Evolutionary conservation across 2,797 vertebrate genomes (phyloP).

Genomic region (Periparus ater): DNA sequence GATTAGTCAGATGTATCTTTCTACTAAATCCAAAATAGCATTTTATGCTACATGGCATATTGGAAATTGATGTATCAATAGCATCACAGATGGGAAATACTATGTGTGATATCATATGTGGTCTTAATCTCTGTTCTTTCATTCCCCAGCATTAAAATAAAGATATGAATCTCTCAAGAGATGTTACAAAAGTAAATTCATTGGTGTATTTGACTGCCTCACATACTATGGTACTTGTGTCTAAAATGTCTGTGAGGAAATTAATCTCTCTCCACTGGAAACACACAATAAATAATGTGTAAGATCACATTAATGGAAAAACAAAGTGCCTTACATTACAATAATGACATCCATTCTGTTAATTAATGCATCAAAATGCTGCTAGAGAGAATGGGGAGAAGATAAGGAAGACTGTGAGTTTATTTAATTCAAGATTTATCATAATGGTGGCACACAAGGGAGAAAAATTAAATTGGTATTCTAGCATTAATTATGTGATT

Average conservation of each 20-base stretch:
- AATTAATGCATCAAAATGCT: neutral
- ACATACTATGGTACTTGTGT: too few species aligned
- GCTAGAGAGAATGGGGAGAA: neutral
- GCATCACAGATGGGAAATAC: neutral
- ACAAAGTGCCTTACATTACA: neutral
- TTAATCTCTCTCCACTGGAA: neutral
- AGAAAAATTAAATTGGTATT: neutral
- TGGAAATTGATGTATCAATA: neutral
- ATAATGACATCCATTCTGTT: neutral
- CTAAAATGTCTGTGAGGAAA: neutral
- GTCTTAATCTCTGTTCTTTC: neutral
- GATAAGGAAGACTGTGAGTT: neutral
- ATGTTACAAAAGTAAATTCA: neutral
- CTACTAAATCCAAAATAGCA: neutral
- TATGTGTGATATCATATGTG: neutral
- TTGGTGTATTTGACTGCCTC: neutral
- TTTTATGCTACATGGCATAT: neutral
- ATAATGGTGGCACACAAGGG: neutral
- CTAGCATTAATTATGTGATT: neutral
- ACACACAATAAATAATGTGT: neutral
- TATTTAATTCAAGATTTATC: neutral
- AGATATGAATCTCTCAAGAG: neutral
- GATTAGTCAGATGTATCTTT: neutral
- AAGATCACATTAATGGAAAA: neutral
- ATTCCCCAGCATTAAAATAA: neutral